Percentiles rank a stretch among this genome's conserved stretches.
Evolutionary conservation across 2,797 vertebrate species (phyloP).

Genomic region (Sandelia bainsii): DNA sequence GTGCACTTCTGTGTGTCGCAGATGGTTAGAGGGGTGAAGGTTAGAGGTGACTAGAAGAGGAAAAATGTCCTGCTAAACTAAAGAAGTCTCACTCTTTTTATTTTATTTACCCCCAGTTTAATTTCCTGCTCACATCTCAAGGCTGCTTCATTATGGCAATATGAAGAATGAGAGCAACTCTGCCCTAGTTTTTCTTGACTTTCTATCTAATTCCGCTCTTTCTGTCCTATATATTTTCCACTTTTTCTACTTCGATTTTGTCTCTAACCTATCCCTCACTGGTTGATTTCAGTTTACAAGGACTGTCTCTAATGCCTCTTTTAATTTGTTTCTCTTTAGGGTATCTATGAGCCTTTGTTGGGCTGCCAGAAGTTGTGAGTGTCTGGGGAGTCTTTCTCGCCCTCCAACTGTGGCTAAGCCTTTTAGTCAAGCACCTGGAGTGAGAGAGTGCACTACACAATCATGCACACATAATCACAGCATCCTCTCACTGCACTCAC

Average conservation of each 20-base stretch:
- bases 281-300: conserved; percentile 8
- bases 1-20: conserved; percentile 20
- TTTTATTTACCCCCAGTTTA: conserved; percentile 26
- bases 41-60: conserved; percentile 26
- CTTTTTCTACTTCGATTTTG: conserved; percentile 14
- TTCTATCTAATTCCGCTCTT: conserved; percentile 28
- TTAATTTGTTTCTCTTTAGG: conserved; percentile 22
- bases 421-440: conserved; percentile 62
- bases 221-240: conserved; percentile 16
- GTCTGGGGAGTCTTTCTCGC: conserved; percentile 42
- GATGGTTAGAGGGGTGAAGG: conserved; percentile 12
- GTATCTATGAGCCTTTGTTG: conserved; percentile 33
- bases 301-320: neutral
- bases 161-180: conserved; percentile 35
- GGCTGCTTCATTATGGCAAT: conserved; percentile 24
- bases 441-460: conserved; percentile 49
- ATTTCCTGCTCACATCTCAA: conserved; percentile 27
- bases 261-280: conserved; percentile 3
- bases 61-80: conserved; percentile 24
- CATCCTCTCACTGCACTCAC: conserved; percentile 29
- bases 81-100: conserved; percentile 9
- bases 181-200: conserved; percentile 41
- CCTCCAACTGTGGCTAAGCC: conserved; percentile 45
- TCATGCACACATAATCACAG: conserved; percentile 18
- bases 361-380: conserved; percentile 29